Conservation (phyloP, 2,797 vertebrate genomes). For the Syngnathus acus region DNA sequence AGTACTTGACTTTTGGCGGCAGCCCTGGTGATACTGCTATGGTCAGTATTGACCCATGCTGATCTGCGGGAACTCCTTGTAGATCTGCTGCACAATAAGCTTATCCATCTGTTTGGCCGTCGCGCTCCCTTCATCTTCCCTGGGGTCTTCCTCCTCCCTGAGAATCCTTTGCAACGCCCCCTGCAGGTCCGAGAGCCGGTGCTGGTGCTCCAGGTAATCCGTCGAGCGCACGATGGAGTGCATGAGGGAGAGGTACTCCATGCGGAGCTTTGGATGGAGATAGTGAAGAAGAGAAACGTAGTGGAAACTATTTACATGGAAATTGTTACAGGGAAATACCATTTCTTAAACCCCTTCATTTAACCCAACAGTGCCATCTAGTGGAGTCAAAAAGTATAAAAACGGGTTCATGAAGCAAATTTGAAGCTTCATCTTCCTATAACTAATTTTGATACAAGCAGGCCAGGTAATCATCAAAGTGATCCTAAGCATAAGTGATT, state of each 20-base stretch:
- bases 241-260: slow-evolving; percentile 98
- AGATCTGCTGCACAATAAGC: slow-evolving; percentile 89
- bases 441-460: too few species aligned
- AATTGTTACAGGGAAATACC: neutral
- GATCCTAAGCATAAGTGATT: neutral
- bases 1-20: neutral
- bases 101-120: slow-evolving; percentile 94
- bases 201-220: slow-evolving; percentile 87
- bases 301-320: neutral
- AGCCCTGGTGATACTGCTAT: slow-evolving; percentile 12
- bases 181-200: slow-evolving; percentile 85
- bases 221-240: slow-evolving; percentile 89
- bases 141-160: slow-evolving; percentile 73
- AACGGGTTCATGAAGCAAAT: too few species aligned
- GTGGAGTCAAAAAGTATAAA: too few species aligned
- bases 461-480: neutral
- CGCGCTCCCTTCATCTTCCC: slow-evolving; percentile 61
- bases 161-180: slow-evolving; percentile 86
- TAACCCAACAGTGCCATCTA: too few species aligned
- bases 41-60: slow-evolving; percentile 41
- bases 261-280: slow-evolving; percentile 75
- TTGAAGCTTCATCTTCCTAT: too few species aligned
- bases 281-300: neutral
- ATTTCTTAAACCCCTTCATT: too few species aligned
- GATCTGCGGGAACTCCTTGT: slow-evolving; percentile 88